These are phyloP conservation scores for Urechis unicinctus DNA, from an alignment of 2,888 invertebrate species.

Conservation along the genomic window DNA sequence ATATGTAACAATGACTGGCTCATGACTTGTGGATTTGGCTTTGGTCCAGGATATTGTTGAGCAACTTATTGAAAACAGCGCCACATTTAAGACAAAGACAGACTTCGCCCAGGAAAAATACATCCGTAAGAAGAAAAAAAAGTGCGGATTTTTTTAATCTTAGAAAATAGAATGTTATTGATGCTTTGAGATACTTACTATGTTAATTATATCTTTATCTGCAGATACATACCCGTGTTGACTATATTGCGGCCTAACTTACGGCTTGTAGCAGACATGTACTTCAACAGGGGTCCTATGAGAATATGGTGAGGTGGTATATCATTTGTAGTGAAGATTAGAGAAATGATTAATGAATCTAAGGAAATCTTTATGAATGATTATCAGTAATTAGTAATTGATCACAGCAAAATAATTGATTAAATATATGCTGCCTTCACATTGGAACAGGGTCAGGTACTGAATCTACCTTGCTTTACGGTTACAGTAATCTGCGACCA, in stretches of 20 bases:
- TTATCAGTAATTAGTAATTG: too few relatives aligned
- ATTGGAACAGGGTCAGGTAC: background rate
- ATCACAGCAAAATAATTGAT: too few relatives aligned
- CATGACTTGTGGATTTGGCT: background rate
- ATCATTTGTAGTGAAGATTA: too few relatives aligned
- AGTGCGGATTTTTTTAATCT: slow-evolving; percentile 61
- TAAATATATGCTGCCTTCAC: background rate
- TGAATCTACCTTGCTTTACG: background rate
- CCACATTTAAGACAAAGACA: slow-evolving; percentile 81
- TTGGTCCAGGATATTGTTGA: slow-evolving; percentile 66
- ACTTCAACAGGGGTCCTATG: slow-evolving; percentile 69
- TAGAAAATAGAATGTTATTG: background rate
- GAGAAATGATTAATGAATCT: too few relatives aligned
- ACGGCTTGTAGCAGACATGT: slow-evolving; percentile 75
- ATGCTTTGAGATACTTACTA: background rate
- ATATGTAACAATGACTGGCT: background rate
- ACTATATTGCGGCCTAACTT: slow-evolving; percentile 70
- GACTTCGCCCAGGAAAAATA: slow-evolving; percentile 85
- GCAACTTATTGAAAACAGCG: slow-evolving; percentile 82
- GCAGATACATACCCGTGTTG: slow-evolving; percentile 38
- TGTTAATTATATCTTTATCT: slow-evolving; percentile 13
- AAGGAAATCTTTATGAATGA: too few relatives aligned
- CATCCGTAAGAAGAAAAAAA: slow-evolving; percentile 85
- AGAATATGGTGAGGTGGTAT: slow-evolving; percentile 47
- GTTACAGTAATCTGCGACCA: slow-evolving; percentile 64